Conservation (phyloP, 2,797 vertebrate species). For the Ctenopoma multispine region DNA sequence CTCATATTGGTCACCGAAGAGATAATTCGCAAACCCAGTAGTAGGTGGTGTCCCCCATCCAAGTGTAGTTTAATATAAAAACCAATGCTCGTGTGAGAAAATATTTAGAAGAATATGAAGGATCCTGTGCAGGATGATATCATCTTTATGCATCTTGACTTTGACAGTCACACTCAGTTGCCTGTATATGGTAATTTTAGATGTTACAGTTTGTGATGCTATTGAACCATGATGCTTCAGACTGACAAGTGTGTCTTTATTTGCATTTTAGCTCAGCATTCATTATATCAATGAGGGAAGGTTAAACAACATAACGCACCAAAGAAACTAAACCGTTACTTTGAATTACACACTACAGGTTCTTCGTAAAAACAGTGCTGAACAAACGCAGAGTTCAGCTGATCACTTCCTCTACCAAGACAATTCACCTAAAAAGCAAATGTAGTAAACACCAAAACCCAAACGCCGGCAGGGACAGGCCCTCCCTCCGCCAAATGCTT, state of each 20-base stretch:
- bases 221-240: too few species aligned
- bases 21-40: background rate
- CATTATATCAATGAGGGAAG: background rate
- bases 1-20: background rate
- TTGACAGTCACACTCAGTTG: background rate
- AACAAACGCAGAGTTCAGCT: conserved; percentile 32
- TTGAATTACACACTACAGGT: background rate
- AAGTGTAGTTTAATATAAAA: background rate
- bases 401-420: conserved; percentile 34
- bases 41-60: background rate
- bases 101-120: background rate
- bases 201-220: background rate
- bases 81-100: background rate
- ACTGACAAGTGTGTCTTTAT: background rate
- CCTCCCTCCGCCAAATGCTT: background rate
- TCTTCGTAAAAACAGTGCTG: background rate
- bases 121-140: too few species aligned
- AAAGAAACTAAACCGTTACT: background rate
- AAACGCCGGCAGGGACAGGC: conserved; percentile 33
- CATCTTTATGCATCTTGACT: background rate
- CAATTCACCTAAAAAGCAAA: conserved; percentile 20
- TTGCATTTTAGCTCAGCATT: background rate
- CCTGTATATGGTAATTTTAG: background rate
- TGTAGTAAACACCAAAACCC: conserved; percentile 47
- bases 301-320: background rate